Base-by-base conservation (phyloP, 2,888 invertebrate genomes). In the Acleris holmiana region DNA sequence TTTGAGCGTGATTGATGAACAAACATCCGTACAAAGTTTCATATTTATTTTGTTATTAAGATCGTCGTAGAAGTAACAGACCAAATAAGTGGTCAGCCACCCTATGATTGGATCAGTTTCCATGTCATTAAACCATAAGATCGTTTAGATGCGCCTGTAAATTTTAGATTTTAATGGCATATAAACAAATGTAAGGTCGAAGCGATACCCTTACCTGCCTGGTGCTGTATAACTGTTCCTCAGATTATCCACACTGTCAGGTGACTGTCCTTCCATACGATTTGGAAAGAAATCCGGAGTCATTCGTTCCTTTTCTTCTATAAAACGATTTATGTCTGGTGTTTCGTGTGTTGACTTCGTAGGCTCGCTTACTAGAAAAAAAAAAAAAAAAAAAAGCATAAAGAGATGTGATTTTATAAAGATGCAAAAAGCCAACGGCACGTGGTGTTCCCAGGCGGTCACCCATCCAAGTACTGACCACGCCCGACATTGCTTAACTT, bases 391-490 rank as follows among this genome's bases (percentile, higher is more conserved):
- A 44, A 41, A 25, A 29, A 29, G 29, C 2, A 29, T 8, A 29
- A 29, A 29, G n/a, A 29, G 29, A 4, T 29, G 29, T 29, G 8
- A 29, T 8, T 29, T 41, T 41, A 7, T 44, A 47, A 54, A 62
- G 35, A 5, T 69, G 54, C 72, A 79, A 80, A 80, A 80, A 79
- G 79, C 78, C 78, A 83, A 83, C 80, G 75, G 73, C 78, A 81
- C 80, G 76, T 67, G 72, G 77, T 74, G 71, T 74, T 77, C 73
- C 73, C 77, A 79, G 76, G 80, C 79, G 81, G 80, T 81, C 80
- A 78, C 78, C 76, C 76, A 72, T 72, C 71, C 69, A 71, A 70
- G 71, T 71, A 72, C 69, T 74, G 71, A 66, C 61, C 50, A 41
- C 62, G 58, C 65, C 66, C 62, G 60, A 61, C 60, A 59, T 61